A percentile compares a stretch with the other conserved stretches of the same genome.
Evolutionary conservation across 2,888 invertebrate genomes (phyloP).

Genomic region (Toxonevra muliebris): DNA sequence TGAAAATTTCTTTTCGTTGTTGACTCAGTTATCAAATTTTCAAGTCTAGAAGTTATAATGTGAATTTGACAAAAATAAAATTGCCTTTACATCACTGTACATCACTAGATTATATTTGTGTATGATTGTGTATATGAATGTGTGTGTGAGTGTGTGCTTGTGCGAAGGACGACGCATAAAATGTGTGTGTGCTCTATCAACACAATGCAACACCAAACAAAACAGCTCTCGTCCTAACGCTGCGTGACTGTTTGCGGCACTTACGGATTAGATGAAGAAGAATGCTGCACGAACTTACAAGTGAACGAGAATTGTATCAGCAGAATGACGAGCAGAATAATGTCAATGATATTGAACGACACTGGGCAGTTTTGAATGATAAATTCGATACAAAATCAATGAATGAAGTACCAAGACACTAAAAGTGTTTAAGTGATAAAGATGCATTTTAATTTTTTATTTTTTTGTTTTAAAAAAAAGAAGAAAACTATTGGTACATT

Average conservation of each 20-base stretch:
- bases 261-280: conserved; percentile 52
- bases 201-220: conserved; percentile 29
- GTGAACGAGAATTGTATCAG: too few relatives aligned
- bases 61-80: conserved; percentile 6
- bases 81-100: conserved; percentile 16
- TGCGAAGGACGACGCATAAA: conserved; percentile 24
- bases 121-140: conserved; percentile 13
- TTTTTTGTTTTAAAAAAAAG: too few relatives aligned
- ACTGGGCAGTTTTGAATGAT: too few relatives aligned
- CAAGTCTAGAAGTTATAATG: too few relatives aligned
- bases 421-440: too few relatives aligned
- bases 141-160: conserved; percentile 13
- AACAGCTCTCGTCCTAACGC: conserved; percentile 17
- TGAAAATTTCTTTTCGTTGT: neutral
- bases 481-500: too few relatives aligned
- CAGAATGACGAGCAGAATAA: too few relatives aligned
- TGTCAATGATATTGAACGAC: too few relatives aligned
- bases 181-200: conserved; percentile 36
- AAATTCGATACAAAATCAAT: too few relatives aligned
- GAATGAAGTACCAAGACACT: too few relatives aligned
- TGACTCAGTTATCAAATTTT: conserved; percentile 2
- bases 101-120: neutral
- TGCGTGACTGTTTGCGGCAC: conserved; percentile 55
- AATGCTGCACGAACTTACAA: neutral
- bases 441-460: too few relatives aligned